Percentiles rank a stretch among this genome's conserved stretches.
Conservation (phyloP, 2,113 vertebrate genomes). For the Choloepus hoffmanni region DNA sequence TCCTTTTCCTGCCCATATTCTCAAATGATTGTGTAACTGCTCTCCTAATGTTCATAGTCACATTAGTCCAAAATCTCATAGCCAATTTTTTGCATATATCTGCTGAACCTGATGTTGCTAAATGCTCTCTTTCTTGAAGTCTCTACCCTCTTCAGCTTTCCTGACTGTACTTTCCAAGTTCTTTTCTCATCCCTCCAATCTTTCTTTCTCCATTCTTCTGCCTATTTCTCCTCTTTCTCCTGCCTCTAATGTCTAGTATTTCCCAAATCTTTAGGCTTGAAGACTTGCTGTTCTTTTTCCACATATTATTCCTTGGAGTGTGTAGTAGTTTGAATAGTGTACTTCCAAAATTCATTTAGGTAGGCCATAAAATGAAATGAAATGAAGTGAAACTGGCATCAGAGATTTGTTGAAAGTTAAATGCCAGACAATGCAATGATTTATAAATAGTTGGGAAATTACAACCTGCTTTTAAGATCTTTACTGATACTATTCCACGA, state of each 20-base stretch:
- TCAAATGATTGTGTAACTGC: not conserved
- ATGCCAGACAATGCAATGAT: not conserved
- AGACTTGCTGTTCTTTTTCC: not conserved
- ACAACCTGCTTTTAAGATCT: not conserved
- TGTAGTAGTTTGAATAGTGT: not conserved
- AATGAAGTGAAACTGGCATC: slow-evolving; percentile 22
- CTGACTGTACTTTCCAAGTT: not conserved
- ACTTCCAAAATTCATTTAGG: not conserved
- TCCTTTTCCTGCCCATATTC: not conserved
- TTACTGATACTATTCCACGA: not conserved
- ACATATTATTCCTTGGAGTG: not conserved
- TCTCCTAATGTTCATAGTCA: not conserved
- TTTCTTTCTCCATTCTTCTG: not conserved
- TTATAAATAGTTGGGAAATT: not conserved
- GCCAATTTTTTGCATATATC: not conserved
- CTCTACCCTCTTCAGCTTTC: not conserved
- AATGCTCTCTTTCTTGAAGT: not conserved
- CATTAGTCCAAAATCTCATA: not conserved
- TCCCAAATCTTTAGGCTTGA: not conserved
- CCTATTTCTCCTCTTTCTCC: not conserved
- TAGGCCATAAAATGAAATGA: too few species aligned
- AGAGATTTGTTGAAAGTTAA: slow-evolving; percentile 46
- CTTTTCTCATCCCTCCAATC: not conserved
- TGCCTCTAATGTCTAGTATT: not conserved
- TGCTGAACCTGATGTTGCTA: not conserved